phyloP scores from a whole-genome alignment of 2,888 invertebrate species.

The Caradrina kadenii region DNA sequence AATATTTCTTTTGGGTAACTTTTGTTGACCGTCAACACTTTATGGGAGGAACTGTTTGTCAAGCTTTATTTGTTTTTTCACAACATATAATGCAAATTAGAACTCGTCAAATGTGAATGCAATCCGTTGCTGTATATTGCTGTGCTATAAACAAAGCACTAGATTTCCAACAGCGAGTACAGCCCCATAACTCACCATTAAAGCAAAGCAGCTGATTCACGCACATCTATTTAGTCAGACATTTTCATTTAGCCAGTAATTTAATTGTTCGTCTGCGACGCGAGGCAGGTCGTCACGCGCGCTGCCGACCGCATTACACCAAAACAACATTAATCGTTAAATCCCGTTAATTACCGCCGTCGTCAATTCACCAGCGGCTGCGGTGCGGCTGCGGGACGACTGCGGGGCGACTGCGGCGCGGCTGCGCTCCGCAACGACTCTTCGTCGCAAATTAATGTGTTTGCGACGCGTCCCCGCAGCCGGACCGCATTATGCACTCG shows the following conservation, averaged over 20 bases:
- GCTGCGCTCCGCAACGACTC: constrained; percentile 33
- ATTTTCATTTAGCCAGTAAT: constrained; percentile 60
- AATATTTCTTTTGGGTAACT: no score
- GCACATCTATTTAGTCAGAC: constrained; percentile 56
- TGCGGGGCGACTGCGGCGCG: constrained; percentile 43
- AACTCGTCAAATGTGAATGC: neutral
- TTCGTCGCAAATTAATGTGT: constrained; percentile 57
- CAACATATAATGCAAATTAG: neutral
- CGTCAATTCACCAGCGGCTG: constrained; percentile 57
- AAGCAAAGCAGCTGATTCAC: constrained; percentile 17
- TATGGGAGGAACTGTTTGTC: no score
- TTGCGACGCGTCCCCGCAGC: constrained; percentile 47
- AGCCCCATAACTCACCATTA: constrained; percentile 1
- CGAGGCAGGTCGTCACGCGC: constrained; percentile 52
- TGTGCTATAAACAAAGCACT: neutral
- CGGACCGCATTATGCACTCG: constrained; percentile 59
- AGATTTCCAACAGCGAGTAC: neutral
- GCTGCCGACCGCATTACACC: constrained; percentile 59
- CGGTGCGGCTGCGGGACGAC: constrained; percentile 41
- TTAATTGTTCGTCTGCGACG: constrained; percentile 48
- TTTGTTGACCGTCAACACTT: no score
- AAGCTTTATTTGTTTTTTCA: neutral
- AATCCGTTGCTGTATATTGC: neutral
- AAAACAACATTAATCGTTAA: constrained; percentile 68
- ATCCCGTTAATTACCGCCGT: constrained; percentile 66